Conservation (phyloP, 2,797 vertebrate genomes). For the Arnoldichthys spilopterus region DNA sequence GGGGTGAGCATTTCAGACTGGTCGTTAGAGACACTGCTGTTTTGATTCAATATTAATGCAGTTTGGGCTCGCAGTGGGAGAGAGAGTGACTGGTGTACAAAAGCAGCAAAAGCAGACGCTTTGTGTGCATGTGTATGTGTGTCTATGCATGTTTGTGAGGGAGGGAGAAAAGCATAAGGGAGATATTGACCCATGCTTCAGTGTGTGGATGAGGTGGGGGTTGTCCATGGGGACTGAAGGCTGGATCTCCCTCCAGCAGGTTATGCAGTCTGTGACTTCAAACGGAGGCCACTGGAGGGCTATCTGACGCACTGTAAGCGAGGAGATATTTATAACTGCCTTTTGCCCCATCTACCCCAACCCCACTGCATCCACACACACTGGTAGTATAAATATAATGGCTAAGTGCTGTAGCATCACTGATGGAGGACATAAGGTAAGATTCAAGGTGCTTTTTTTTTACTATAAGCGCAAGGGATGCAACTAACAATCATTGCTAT, state of each 20-base stretch:
- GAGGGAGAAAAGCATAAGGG: constrained; percentile 48
- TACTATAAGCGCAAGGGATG: not conserved
- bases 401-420: not conserved
- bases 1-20: constrained; percentile 71
- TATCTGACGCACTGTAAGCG: constrained; percentile 72
- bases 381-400: not conserved
- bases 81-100: constrained; percentile 80
- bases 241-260: constrained; percentile 81
- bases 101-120: constrained; percentile 67
- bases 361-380: not conserved
- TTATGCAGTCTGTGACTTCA: constrained; percentile 82
- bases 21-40: constrained; percentile 80
- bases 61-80: constrained; percentile 81
- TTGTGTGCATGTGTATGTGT: constrained; percentile 43
- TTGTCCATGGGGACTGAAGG: constrained; percentile 77
- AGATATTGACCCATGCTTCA: constrained; percentile 80
- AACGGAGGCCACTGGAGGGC: constrained; percentile 79
- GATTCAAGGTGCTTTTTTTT: not conserved
- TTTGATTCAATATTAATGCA: constrained; percentile 87
- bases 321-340: constrained; percentile 81
- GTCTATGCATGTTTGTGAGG: constrained; percentile 35
- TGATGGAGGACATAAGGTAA: not conserved
- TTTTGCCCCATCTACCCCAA: constrained; percentile 44
- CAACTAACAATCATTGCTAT: not conserved
- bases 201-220: constrained; percentile 62